Evolutionary conservation across 2,888 invertebrate genomes (phyloP).

Genomic region (Shargacucullia verbasci): DNA sequence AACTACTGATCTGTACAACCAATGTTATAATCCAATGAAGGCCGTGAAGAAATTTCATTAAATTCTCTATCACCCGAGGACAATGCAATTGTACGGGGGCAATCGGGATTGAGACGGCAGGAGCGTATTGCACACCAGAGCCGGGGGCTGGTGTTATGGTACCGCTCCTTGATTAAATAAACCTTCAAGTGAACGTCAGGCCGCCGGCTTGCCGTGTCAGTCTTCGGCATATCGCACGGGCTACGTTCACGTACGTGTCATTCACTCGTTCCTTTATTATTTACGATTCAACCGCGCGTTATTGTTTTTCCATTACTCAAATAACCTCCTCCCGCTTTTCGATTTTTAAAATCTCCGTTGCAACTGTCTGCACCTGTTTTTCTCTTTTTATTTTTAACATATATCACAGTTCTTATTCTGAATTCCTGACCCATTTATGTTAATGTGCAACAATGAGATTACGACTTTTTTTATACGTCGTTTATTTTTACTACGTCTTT

Average conservation of each 20-base stretch:
- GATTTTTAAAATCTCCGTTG: slow-evolving; percentile 20
- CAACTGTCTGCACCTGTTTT: slow-evolving; percentile 35
- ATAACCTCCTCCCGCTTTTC: slow-evolving; percentile 30
- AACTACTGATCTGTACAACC: slow-evolving; percentile 68
- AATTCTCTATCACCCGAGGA: slow-evolving; percentile 82
- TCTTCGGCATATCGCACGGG: slow-evolving; percentile 79
- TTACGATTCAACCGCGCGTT: slow-evolving; percentile 54
- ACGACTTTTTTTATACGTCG: slow-evolving; percentile 47
- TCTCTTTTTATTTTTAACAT: slow-evolving; percentile 30
- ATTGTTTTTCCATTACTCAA: slow-evolving; percentile 44
- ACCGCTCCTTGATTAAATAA: slow-evolving; percentile 87
- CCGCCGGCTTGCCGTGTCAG: slow-evolving; percentile 75
- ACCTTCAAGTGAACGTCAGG: slow-evolving; percentile 82
- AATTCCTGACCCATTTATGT: slow-evolving; percentile 51
- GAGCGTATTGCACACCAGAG: slow-evolving; percentile 69
- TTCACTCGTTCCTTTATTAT: slow-evolving; percentile 62
- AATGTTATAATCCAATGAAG: slow-evolving; percentile 71
- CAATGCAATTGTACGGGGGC: slow-evolving; percentile 82
- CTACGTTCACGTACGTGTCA: slow-evolving; percentile 61
- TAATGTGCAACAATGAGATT: slow-evolving; percentile 46
- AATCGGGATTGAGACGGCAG: slow-evolving; percentile 85
- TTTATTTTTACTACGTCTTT: slow-evolving; percentile 51
- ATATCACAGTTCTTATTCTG: slow-evolving; percentile 33
- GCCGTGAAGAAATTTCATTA: slow-evolving; percentile 84
- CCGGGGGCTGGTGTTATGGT: slow-evolving; percentile 70